phyloP scores from a whole-genome alignment of 1,140 invertebrate species.

The Drosophila repleta region DNA sequence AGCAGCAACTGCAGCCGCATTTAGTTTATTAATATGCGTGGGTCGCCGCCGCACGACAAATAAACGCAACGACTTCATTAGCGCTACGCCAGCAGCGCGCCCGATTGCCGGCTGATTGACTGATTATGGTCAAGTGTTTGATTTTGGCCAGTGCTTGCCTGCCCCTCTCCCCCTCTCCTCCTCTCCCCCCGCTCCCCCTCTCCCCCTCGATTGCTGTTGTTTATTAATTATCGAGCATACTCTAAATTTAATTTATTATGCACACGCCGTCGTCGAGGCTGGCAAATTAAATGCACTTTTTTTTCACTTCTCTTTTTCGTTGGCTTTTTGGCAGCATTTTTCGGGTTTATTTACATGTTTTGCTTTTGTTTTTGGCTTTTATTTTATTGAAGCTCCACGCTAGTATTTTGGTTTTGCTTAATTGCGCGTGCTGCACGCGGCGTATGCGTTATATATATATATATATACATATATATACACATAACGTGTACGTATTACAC shows the following conservation, averaged over 20 bases:
- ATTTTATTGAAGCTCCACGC: constrained; percentile 56
- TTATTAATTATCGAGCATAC: constrained; percentile 67
- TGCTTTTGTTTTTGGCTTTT: constrained; percentile 24
- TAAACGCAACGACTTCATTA: constrained; percentile 80
- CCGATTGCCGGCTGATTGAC: constrained; percentile 75
- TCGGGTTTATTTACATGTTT: constrained; percentile 9
- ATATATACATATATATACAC: too few species aligned
- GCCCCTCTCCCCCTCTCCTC: background rate
- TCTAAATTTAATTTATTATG: constrained; percentile 69
- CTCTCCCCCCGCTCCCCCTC: background rate
- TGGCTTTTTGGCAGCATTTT: constrained; percentile 27
- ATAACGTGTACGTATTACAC: constrained; percentile 49
- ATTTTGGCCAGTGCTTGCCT: constrained; percentile 33
- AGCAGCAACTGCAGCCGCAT: constrained; percentile 23
- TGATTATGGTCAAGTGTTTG: constrained; percentile 80
- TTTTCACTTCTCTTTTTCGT: constrained; percentile 24
- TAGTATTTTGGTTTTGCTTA: constrained; percentile 74
- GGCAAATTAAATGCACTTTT: constrained; percentile 52
- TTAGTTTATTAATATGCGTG: constrained; percentile 76
- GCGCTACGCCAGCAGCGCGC: constrained; percentile 43
- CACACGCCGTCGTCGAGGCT: constrained; percentile 53
- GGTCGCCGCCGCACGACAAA: constrained; percentile 56
- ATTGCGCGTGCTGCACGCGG: constrained; percentile 75
- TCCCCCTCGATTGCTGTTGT: constrained; percentile 34
- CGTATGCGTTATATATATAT: constrained; percentile 58